A percentile compares a stretch with the other conserved stretches of the same genome.
Evolutionary conservation across 2,113 vertebrate genomes (phyloP).

Genomic region (Phylloscopus trochilus): DNA sequence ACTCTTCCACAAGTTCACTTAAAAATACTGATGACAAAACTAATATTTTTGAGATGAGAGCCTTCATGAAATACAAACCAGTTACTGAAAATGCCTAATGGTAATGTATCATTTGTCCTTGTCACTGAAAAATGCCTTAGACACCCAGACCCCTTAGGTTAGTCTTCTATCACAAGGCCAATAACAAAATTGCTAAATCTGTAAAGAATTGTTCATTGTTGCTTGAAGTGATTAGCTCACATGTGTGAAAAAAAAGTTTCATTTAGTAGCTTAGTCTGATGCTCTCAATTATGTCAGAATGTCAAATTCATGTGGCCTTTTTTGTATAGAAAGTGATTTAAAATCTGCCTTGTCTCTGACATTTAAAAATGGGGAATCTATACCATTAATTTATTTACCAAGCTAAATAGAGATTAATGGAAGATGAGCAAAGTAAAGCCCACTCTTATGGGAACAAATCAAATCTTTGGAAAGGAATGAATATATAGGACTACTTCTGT

Average conservation of each 20-base stretch:
- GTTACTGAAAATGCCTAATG: not conserved
- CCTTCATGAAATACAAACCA: not conserved
- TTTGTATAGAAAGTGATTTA: not conserved
- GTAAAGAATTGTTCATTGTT: not conserved
- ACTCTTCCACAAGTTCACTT: not conserved
- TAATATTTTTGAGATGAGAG: not conserved
- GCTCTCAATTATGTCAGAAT: not conserved
- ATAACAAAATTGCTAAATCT: slow-evolving; percentile 55
- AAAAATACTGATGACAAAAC: not conserved
- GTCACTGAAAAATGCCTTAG: slow-evolving; percentile 60
- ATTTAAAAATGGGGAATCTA: not conserved
- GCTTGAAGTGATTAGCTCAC: not conserved
- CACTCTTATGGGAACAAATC: not conserved
- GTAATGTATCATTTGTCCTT: not conserved
- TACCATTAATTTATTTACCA: not conserved
- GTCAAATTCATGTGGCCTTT: not conserved
- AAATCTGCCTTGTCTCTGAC: not conserved
- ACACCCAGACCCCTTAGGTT: slow-evolving; percentile 26
- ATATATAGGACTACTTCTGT: not conserved
- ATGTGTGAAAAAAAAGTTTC: not conserved
- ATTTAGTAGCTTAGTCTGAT: not conserved
- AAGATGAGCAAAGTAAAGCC: not conserved
- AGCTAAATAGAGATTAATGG: not conserved
- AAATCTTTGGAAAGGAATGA: not conserved
- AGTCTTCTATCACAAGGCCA: slow-evolving; percentile 40